Evolutionary conservation across 2,797 vertebrate genomes (phyloP).

Genomic region (Remorina albescens): DNA sequence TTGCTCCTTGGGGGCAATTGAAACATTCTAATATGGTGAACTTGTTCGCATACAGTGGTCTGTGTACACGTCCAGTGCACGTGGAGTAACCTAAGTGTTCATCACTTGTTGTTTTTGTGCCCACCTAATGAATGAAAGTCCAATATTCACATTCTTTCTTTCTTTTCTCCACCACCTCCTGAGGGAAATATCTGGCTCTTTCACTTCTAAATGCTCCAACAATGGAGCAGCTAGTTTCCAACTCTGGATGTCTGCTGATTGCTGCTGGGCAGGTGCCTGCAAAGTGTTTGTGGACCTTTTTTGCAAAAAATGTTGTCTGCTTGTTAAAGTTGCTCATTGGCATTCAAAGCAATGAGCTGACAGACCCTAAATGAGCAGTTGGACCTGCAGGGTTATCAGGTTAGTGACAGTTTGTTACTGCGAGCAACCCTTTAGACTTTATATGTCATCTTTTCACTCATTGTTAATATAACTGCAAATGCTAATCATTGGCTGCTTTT

Average conservation of each 20-base stretch:
- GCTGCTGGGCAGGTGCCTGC: background rate
- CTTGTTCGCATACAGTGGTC: background rate
- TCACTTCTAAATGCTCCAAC: background rate
- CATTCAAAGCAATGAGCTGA: slow-evolving; percentile 1
- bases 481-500: background rate
- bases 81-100: background rate
- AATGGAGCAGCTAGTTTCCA: background rate
- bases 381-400: too few species aligned
- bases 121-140: background rate
- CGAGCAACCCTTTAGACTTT: background rate
- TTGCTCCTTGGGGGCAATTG: background rate
- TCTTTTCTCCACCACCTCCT: background rate
- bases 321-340: background rate
- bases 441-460: background rate
- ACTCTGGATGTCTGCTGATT: background rate
- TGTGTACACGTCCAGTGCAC: background rate
- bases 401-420: too few species aligned
- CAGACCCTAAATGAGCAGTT: background rate
- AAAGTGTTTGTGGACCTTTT: background rate
- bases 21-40: background rate
- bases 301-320: background rate
- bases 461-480: background rate
- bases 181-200: background rate
- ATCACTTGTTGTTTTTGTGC: background rate
- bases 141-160: background rate